These are phyloP conservation scores for Pygmarrhopalites habei DNA, from an alignment of 1,140 invertebrate genomes.

Conservation along the genomic window DNA sequence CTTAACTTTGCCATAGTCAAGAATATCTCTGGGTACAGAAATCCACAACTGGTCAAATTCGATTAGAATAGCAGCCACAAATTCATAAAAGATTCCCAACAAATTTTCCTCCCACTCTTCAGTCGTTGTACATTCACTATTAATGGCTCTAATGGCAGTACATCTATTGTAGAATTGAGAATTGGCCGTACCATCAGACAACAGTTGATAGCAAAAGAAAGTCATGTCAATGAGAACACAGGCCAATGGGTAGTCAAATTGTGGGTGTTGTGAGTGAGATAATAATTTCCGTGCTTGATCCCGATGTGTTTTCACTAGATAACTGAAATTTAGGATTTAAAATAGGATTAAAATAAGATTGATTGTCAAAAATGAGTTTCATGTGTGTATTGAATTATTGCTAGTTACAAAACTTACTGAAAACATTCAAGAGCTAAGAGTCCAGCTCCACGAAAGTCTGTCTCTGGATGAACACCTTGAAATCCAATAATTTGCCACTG, in stretches of 20 bases:
- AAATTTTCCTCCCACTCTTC: conserved; percentile 12
- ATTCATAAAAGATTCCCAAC: conserved; percentile 22
- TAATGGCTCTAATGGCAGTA: conserved; percentile 15
- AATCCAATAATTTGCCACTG: conserved; percentile 96
- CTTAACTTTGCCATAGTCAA: conserved; percentile 27
- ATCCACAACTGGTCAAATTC: conserved; percentile 30
- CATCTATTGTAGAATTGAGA: conserved; percentile 80
- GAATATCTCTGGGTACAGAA: conserved; percentile 22
- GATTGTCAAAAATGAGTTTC: not conserved
- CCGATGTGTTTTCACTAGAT: conserved; percentile 72
- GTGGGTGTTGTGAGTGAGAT: conserved; percentile 80
- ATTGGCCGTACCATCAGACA: conserved; percentile 74
- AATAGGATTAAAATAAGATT: not conserved
- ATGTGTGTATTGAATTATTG: conserved; percentile 3
- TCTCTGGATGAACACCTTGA: conserved; percentile 93
- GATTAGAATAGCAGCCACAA: conserved; percentile 15
- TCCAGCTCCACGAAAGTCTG: conserved; percentile 97
- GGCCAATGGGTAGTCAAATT: conserved; percentile 59
- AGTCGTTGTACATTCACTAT: conserved; percentile 12
- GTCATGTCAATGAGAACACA: conserved; percentile 88
- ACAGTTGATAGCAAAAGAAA: conserved; percentile 72
- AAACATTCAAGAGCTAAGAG: conserved; percentile 88
- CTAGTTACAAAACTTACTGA: conserved; percentile 53
- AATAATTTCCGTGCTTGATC: conserved; percentile 71
- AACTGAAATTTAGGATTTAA: conserved; percentile 18